Conservation (phyloP, 2,113 vertebrate genomes). For the Nymphicus hollandicus region DNA sequence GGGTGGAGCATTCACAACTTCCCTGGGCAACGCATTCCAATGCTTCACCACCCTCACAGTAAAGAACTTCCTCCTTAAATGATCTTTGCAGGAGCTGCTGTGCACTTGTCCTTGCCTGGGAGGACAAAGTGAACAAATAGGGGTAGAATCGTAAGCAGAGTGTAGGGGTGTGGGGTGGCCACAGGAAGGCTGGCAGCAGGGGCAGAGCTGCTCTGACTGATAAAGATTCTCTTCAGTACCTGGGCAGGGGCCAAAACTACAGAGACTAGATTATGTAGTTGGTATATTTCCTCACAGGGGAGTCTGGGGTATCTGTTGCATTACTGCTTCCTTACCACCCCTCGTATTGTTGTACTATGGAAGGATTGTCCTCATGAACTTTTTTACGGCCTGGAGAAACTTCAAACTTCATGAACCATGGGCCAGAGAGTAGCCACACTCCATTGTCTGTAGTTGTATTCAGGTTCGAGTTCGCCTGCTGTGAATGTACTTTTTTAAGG, state of each 20-base stretch:
- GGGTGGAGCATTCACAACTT: too few species aligned
- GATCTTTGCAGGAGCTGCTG: neutral
- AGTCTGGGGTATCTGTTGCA: neutral
- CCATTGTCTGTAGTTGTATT: neutral
- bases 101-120: neutral
- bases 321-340: neutral
- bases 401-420: neutral
- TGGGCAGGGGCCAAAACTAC: neutral
- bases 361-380: neutral
- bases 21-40: too few species aligned
- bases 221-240: neutral
- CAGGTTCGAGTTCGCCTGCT: neutral
- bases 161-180: neutral
- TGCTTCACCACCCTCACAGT: too few species aligned
- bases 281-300: neutral
- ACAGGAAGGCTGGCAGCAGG: fast-evolving
- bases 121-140: neutral
- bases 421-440: neutral
- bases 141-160: neutral
- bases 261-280: neutral
- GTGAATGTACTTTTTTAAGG: neutral
- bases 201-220: neutral
- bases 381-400: neutral
- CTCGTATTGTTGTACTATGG: neutral
- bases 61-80: too few species aligned